Percentiles rank a stretch among this genome's conserved stretches.
Conservation (phyloP, 2,888 invertebrate genomes). For the Microctonus aethiopoides region DNA sequence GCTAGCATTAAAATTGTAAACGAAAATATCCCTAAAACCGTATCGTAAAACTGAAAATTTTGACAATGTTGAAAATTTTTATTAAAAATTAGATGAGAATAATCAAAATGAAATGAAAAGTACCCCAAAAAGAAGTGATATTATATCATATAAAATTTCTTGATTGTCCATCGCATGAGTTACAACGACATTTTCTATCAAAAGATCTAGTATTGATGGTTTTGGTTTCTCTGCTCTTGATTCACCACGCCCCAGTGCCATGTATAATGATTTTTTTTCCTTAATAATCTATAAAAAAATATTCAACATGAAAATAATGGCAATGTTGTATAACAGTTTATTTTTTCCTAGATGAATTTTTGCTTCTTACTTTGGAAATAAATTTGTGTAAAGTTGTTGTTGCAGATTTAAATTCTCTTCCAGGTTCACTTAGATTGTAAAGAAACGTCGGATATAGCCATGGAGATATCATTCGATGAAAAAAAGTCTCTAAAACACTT, state of each 20-base stretch:
- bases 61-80: neutral
- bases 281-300: neutral
- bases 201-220: neutral
- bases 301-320: neutral
- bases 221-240: neutral
- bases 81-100: neutral
- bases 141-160: neutral
- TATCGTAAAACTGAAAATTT: conserved; percentile 10
- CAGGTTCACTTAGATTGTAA: conserved; percentile 4
- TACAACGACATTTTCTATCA: neutral
- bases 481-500: neutral
- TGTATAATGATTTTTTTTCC: neutral
- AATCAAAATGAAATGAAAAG: neutral
- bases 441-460: conserved; percentile 6
- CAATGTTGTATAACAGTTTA: neutral
- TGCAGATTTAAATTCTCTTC: neutral
- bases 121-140: neutral
- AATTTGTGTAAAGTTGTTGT: neutral
- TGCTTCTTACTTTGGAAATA: neutral
- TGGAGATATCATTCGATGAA: neutral
- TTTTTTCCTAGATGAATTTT: neutral
- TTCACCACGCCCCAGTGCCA: neutral
- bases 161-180: neutral
- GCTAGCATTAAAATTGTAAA: conserved; percentile 17
- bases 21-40: neutral